Evolutionary conservation across 2,888 invertebrate genomes (phyloP).

Genomic region (Digitonthophagus gazella): DNA sequence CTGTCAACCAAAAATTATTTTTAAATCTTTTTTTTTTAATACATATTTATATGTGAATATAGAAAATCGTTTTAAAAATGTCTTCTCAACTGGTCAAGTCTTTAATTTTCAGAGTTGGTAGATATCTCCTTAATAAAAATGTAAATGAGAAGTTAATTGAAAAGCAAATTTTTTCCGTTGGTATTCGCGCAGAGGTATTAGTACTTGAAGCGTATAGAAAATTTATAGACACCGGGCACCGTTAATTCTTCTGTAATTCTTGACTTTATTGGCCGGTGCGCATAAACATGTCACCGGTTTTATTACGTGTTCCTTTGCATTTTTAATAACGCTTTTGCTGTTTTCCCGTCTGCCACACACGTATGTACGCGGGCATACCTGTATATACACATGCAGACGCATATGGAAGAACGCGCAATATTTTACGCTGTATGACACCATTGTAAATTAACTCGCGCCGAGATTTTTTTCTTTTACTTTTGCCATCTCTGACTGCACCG

Average conservation of each 20-base stretch:
- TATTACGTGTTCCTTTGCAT: constrained; percentile 22
- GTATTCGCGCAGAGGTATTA: constrained; percentile 6
- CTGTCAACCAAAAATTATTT: no score
- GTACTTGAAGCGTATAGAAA: constrained; percentile 20
- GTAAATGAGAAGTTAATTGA: not conserved
- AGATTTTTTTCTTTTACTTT: not conserved
- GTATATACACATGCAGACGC: not conserved
- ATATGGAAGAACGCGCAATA: constrained; percentile 6
- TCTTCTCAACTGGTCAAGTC: no score
- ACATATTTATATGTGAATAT: no score
- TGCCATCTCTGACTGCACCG: not conserved
- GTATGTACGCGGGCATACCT: not conserved
- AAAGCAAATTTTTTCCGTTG: constrained; percentile 18
- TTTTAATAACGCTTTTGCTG: constrained; percentile 21
- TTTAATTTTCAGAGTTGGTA: no score
- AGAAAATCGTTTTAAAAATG: no score
- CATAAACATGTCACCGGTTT: constrained; percentile 25
- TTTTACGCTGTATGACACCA: constrained; percentile 13
- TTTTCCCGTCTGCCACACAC: constrained; percentile 15
- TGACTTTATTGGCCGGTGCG: constrained; percentile 21
- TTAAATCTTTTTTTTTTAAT: no score
- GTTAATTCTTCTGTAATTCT: constrained; percentile 25
- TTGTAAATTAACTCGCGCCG: constrained; percentile 11
- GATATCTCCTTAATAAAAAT: no score
- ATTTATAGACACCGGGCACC: constrained; percentile 25